Conservation (phyloP, 2,888 invertebrate genomes). For the Agrilus biguttatus region DNA sequence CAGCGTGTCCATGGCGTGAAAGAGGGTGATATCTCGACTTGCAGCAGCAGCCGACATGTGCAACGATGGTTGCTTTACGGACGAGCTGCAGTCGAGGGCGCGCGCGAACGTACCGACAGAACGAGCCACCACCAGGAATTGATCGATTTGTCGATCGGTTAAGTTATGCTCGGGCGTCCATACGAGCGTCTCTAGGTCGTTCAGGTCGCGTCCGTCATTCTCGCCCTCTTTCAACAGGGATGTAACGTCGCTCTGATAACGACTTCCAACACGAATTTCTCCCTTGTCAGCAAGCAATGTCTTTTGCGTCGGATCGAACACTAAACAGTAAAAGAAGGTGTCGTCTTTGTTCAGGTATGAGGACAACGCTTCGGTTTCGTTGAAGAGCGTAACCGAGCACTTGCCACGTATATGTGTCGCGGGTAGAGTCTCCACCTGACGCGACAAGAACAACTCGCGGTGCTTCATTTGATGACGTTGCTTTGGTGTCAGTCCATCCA, state of each 20-base stretch:
- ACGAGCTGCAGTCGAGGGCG: constrained; percentile 95
- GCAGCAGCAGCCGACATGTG: constrained; percentile 99
- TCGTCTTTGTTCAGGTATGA: constrained; percentile 97
- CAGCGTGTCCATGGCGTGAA: constrained; percentile 95
- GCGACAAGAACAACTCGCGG: constrained; percentile 92
- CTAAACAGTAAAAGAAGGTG: constrained; percentile 98
- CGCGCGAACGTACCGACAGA: constrained; percentile 98
- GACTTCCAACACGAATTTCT: constrained; percentile 81
- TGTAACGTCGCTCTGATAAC: constrained; percentile 92
- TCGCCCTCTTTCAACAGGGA: constrained; percentile 63
- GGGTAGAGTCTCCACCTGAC: constrained; percentile 94
- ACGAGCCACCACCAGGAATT: constrained; percentile 87
- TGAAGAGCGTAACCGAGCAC: constrained; percentile 95
- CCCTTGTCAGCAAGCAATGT: constrained; percentile 98
- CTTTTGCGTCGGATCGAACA: constrained; percentile 98
- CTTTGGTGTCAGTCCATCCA: constrained; percentile 59
- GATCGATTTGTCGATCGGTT: constrained; percentile 94
- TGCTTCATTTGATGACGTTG: constrained; percentile 94
- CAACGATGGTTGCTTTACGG: constrained; percentile 93
- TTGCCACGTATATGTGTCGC: constrained; percentile 99
- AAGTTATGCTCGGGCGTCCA: constrained; percentile 91
- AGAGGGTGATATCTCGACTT: constrained; percentile 93
- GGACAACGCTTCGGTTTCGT: constrained; percentile 93
- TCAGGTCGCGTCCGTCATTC: constrained; percentile 20
- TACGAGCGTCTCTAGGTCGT: constrained; percentile 75